A percentile compares a stretch with the other conserved stretches of the same genome.
These are phyloP conservation scores for Platichthys flesus DNA, from an alignment of 2,113 vertebrate genomes.

Conservation along the genomic window DNA sequence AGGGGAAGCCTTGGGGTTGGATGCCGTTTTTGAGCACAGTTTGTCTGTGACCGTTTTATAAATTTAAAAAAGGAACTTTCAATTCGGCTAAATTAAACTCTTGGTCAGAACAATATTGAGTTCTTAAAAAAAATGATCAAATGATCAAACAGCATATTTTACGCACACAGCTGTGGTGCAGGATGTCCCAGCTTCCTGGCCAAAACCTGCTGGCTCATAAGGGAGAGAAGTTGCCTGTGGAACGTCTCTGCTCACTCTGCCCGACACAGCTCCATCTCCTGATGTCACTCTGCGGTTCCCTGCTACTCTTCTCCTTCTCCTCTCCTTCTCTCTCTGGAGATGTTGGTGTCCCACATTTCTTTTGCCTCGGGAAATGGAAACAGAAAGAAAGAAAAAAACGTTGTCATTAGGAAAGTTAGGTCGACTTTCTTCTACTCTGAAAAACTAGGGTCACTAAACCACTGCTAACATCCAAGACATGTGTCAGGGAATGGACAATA, in stretches of 20 bases:
- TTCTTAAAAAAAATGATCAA: neutral
- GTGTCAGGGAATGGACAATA: too few relatives aligned
- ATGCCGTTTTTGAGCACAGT: constrained; percentile 23
- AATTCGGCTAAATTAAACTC: neutral
- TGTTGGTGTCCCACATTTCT: too few relatives aligned
- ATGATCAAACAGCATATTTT: constrained; percentile 10
- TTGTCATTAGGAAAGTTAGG: too few relatives aligned
- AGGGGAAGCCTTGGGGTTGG: constrained; percentile 32
- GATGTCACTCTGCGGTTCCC: too few relatives aligned
- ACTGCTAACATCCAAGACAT: too few relatives aligned
- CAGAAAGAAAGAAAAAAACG: too few relatives aligned
- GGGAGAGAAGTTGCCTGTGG: neutral
- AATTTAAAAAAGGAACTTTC: neutral
- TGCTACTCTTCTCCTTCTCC: neutral
- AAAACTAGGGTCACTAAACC: too few relatives aligned
- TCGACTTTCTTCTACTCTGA: too few relatives aligned
- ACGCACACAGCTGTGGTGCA: neutral
- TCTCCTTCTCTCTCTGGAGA: neutral
- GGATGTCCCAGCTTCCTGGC: neutral
- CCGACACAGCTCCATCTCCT: neutral
- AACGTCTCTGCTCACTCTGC: neutral
- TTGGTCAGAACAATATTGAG: neutral
- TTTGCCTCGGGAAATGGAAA: too few relatives aligned
- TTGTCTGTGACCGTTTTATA: neutral
- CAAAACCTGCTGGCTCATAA: neutral